Evolutionary conservation across 1,140 invertebrate species (phyloP), one percentile per base, ranked within the genome.

Genomic region (Centruroides sculpturatus): DNA sequence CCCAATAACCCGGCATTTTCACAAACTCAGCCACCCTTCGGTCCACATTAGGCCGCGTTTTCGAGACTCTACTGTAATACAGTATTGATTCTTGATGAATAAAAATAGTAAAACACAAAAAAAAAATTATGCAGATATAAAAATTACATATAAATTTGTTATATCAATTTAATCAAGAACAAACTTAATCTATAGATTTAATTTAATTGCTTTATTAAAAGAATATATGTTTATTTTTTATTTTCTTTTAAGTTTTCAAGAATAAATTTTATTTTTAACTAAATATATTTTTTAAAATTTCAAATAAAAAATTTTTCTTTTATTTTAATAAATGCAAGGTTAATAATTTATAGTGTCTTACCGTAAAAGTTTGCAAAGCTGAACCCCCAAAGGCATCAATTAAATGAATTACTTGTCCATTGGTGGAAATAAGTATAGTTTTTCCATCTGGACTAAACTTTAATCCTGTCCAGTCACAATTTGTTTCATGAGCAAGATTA

Each of bases 371-470:
- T 71, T 97, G 92, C 41, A 96, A 74, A 9, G 91, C 88, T 48
- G 85, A 91, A 7, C 96, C 96, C 76, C 94, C 85, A 71, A 98
- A 99, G 46, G 95, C 91, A 79, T 99, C 95, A 12, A 99, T 86
- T 34, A 98, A 76, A 55, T 92, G 78, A 62, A 97, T 93, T 35
- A 92, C 85, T 58, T 89, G 90, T 52, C 94, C 93, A 77, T 97
- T 98, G 7, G 93, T 98, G 48, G 92, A 95, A 49, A 98, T 89
- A 34, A 98, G 75, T 69, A 99, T 96, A 4, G 89, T 89, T 79
- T 98, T 98, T 6, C 95, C 94, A 81, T 98, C 92, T 23, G 92
- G 81, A 63, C 92, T 96, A 73, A 98, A 98, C 71, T 98, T 98
- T 13, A 99, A 74, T 8, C 91, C 92, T 13, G 93, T 97, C 94